Percentiles rank a stretch among this genome's conserved stretches.
Conservation (phyloP, 2,113 vertebrate genomes). For the Uropsilus gracilis region DNA sequence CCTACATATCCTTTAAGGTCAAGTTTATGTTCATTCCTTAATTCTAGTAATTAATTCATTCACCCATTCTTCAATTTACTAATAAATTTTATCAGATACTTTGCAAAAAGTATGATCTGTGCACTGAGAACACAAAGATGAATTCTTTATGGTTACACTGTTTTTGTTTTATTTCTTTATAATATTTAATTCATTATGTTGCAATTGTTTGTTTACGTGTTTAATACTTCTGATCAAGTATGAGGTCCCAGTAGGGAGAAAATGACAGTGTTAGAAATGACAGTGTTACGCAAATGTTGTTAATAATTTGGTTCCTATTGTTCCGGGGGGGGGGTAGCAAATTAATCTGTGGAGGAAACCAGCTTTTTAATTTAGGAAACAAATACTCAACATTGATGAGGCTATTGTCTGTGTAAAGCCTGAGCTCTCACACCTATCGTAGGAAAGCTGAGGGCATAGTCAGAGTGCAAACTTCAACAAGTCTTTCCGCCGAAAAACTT, state of each 20-base stretch:
- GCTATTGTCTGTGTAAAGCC: conserved; percentile 21
- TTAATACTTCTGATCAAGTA: conserved; percentile 41
- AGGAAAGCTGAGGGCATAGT: conserved; percentile 28
- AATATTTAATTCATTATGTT: conserved; percentile 28
- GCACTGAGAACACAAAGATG: neutral
- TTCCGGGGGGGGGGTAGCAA: neutral
- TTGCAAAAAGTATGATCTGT: neutral
- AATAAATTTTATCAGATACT: neutral
- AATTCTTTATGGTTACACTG: neutral
- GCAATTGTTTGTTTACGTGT: neutral
- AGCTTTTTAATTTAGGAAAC: conserved; percentile 8
- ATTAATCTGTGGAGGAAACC: neutral
- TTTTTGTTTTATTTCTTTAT: neutral
- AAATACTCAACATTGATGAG: neutral
- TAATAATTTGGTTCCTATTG: conserved; percentile 30
- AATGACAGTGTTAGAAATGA: conserved; percentile 11
- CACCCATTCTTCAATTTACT: conserved; percentile 4
- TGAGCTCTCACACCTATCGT: neutral
- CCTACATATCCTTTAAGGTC: neutral
- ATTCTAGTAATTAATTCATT: conserved; percentile 26
- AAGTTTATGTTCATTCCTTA: conserved; percentile 25
- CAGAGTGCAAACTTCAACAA: conserved; percentile 3
- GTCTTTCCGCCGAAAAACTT: neutral
- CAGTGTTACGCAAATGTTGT: conserved; percentile 37
- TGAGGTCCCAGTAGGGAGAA: conserved; percentile 2